Base-by-base conservation (phyloP, 2,113 vertebrate species). In the Poicephalus meyeri region DNA sequence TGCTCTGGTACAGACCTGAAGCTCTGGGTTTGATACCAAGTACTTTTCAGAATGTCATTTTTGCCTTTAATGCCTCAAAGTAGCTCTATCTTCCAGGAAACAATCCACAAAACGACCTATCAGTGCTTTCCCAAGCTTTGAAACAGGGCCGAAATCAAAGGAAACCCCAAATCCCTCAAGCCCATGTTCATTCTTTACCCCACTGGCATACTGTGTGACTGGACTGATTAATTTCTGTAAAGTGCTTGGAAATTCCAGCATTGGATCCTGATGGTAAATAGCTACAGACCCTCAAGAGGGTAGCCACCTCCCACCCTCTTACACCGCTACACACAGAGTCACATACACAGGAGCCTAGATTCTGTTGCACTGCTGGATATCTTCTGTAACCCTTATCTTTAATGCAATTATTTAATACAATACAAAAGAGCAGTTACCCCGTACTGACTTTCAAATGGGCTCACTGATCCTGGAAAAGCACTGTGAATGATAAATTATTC, bases 401-500 rank as follows among this genome's bases (percentile, higher is more conserved):
- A 78, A 80, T 71, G 28, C 50, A 80, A 64, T 39, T 88, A 10
- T 86, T 93, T 71, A 78, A 92, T 71, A 74, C 4, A 35, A 6
- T 52, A 65, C 63, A 91, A 53, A 76, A 79, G 52, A 76, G 21
- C 56, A 94, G 80, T 52, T 61, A 46, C 69, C 65, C 33, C 61
- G 15, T 16, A 64, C 42, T 26, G 68, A 71, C 47, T 94, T 94
- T 83, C 47, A 71, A 92, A 84, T 39, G 46, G 56, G 56, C 28
- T 52, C 16, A 72, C n/a, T 5, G 4, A 77, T 77, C 73, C 80
- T 80, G 72, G 69, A 89, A 94, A 84, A 1, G 3, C 72, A 41
- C 58, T 7, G 9, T 17, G 74, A 80, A 88, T 84, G 92, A 95
- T 81, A 91, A 79, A 96, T 85, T n/a, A 53, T 93, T 81, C 83